Conservation (phyloP, 1,140 invertebrate genomes). For the Ceratoteleas bidentatus region DNA sequence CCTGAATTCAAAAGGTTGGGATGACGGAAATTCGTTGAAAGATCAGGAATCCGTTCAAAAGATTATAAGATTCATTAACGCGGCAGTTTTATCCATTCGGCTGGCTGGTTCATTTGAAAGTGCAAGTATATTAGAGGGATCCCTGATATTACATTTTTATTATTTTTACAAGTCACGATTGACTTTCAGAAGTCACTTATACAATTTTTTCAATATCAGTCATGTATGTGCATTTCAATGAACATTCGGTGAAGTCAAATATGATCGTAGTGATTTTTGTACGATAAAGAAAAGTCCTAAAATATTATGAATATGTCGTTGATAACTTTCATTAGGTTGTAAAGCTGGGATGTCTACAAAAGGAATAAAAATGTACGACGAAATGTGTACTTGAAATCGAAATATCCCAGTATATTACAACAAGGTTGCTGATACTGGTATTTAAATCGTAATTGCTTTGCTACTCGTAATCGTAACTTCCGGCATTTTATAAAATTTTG, state of each 20-base stretch:
- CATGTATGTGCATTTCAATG: not conserved
- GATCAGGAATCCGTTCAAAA: constrained; percentile 11
- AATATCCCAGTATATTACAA: not conserved
- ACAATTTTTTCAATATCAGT: too few species aligned
- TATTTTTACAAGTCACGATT: too few species aligned
- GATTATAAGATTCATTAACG: constrained; percentile 24
- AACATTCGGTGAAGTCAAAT: not conserved
- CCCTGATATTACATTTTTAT: not conserved
- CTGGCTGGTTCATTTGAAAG: too few species aligned
- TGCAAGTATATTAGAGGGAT: not conserved
- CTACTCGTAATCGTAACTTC: constrained; percentile 4
- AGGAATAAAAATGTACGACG: too few species aligned
- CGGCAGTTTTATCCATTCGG: not conserved
- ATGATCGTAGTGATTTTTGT: too few species aligned
- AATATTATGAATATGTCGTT: too few species aligned
- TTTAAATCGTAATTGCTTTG: not conserved
- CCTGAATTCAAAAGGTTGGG: constrained; percentile 10
- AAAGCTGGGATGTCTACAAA: too few species aligned
- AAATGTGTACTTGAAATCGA: not conserved
- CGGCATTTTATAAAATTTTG: constrained; percentile 7
- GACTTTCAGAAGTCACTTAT: too few species aligned
- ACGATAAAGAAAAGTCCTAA: too few species aligned
- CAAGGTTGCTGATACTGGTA: not conserved
- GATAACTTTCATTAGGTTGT: too few species aligned
- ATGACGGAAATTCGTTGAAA: constrained; percentile 23